Percentiles rank a stretch among this genome's conserved stretches.
Evolutionary conservation across 2,888 invertebrate genomes (phyloP).

Genomic region (Brassicogethes aeneus): DNA sequence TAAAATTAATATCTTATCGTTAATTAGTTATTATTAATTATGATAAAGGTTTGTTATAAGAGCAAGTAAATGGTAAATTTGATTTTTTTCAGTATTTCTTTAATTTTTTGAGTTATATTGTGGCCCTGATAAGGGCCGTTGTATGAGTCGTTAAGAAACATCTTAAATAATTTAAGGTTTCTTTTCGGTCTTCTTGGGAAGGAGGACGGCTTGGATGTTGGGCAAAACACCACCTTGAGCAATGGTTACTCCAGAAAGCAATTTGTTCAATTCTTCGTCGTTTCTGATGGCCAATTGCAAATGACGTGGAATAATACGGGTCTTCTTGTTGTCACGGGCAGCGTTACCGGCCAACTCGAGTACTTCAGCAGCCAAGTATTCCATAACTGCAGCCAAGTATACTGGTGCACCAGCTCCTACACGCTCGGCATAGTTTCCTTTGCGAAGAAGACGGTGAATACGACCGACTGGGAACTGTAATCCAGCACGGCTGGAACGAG

Average conservation of each 20-base stretch:
- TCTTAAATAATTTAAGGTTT: too few relatives aligned
- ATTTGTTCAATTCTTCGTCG: conserved; percentile 72
- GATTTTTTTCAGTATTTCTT: too few relatives aligned
- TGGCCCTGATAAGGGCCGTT: too few relatives aligned
- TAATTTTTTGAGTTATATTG: too few relatives aligned
- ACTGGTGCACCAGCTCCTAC: conserved; percentile 49
- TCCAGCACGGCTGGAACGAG: conserved; percentile 49
- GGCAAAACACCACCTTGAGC: conserved; percentile 80
- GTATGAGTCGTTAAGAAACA: too few relatives aligned
- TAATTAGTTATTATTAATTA: too few relatives aligned
- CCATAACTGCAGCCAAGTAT: conserved; percentile 52
- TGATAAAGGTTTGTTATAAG: too few relatives aligned
- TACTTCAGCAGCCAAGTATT: conserved; percentile 62
- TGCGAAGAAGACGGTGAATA: conserved; percentile 50
- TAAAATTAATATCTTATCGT: too few relatives aligned
- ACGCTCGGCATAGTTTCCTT: conserved; percentile 54
- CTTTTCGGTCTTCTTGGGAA: conserved; percentile 61
- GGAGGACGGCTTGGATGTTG: conserved; percentile 63
- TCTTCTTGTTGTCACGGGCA: conserved; percentile 60
- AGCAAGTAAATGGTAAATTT: too few relatives aligned
- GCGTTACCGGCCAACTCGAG: conserved; percentile 59
- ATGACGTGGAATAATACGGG: conserved; percentile 68
- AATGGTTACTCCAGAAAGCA: conserved; percentile 70
- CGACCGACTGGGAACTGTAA: conserved; percentile 54
- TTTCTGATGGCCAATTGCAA: too few relatives aligned